Evolutionary conservation across 2,888 invertebrate species (phyloP).

Genomic region (Tipula confusa): DNA sequence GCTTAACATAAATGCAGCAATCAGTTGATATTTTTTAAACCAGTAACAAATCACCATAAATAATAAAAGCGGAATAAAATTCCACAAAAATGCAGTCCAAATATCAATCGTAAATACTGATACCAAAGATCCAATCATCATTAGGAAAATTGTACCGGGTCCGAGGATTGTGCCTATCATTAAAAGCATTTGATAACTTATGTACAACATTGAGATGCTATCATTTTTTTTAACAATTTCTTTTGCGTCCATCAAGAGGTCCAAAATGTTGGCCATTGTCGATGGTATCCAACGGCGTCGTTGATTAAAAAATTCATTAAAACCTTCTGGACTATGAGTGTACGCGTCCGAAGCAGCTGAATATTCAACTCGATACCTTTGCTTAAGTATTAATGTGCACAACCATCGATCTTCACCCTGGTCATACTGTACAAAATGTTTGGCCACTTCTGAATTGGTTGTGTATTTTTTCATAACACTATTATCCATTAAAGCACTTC

Average conservation of each 20-base stretch:
- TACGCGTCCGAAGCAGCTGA: constrained; percentile 93
- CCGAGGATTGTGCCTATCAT: constrained; percentile 70
- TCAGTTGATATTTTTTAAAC: constrained; percentile 61
- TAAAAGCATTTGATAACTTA: constrained; percentile 67
- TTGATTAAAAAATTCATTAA: constrained; percentile 91
- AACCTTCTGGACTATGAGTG: constrained; percentile 89
- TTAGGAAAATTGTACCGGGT: constrained; percentile 70
- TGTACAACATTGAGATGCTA: constrained; percentile 79
- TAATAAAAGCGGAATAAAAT: constrained; percentile 61
- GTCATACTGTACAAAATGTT: constrained; percentile 87
- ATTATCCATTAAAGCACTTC: constrained; percentile 83
- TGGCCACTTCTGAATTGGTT: constrained; percentile 67
- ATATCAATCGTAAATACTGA: constrained; percentile 67
- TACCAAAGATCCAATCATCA: constrained; percentile 73
- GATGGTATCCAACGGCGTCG: constrained; percentile 94
- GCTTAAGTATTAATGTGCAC: constrained; percentile 84
- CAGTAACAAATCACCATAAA: constrained; percentile 64
- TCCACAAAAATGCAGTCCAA: constrained; percentile 63
- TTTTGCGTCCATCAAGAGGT: constrained; percentile 73
- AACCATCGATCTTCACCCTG: constrained; percentile 96
- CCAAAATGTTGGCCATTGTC: constrained; percentile 91
- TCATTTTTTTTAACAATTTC: constrained; percentile 79
- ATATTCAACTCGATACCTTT: constrained; percentile 89
- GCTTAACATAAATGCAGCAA: constrained; percentile 70
- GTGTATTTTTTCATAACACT: constrained; percentile 88